Percentiles rank a stretch among this genome's conserved stretches.
Evolutionary conservation across 2,888 invertebrate genomes (phyloP).

Genomic region (Tortrix viridana): DNA sequence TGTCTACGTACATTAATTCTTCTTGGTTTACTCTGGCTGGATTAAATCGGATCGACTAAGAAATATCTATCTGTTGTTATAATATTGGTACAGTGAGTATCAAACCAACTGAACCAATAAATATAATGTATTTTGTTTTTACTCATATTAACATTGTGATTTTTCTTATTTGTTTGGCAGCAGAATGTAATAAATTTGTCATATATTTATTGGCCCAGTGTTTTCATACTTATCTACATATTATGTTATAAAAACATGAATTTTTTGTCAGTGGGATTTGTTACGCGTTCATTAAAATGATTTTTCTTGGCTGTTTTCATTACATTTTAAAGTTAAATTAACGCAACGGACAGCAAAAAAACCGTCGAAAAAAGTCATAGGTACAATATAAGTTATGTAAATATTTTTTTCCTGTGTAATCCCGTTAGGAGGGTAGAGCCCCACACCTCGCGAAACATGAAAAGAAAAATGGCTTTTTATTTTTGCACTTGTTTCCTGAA

Average conservation of each 20-base stretch:
- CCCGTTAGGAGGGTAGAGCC: conserved; percentile 25
- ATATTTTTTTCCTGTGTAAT: conserved; percentile 36
- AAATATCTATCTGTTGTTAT: not conserved
- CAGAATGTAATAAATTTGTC: too few species aligned
- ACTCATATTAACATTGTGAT: too few species aligned
- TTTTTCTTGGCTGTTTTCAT: too few species aligned
- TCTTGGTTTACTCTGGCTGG: conserved; percentile 27
- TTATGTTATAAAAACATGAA: too few species aligned
- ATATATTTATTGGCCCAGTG: too few species aligned
- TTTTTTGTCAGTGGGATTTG: too few species aligned
- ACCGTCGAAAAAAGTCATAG: conserved; percentile 11
- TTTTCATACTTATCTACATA: too few species aligned
- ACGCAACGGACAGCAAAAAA: not conserved
- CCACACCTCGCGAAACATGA: conserved; percentile 17
- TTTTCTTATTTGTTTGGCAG: too few species aligned
- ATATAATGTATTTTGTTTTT: too few species aligned
- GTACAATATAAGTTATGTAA: conserved; percentile 28
- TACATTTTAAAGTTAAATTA: too few species aligned
- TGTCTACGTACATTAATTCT: conserved; percentile 37
- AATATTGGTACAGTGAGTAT: not conserved
- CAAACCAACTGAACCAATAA: not conserved
- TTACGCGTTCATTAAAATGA: too few species aligned
- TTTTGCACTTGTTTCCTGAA: conserved; percentile 2
- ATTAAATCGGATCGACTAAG: conserved; percentile 11
- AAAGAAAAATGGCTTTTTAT: conserved; percentile 14